Conservation (phyloP, 2,888 invertebrate genomes). For the Hipparchia sbordonii region DNA sequence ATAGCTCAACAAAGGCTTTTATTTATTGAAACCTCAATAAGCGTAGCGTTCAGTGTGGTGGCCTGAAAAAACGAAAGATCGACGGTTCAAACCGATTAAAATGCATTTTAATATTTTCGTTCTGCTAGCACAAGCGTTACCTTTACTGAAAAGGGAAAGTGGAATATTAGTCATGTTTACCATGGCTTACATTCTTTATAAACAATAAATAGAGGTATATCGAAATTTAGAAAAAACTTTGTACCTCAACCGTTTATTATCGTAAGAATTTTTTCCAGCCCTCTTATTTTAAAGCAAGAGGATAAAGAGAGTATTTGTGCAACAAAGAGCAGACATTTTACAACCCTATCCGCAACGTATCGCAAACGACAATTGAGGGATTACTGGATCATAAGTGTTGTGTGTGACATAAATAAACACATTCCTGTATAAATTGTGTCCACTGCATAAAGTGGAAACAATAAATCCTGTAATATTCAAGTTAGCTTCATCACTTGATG, state of each 20-base stretch:
- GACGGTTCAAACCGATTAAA: too few relatives aligned
- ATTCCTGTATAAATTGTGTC: slow-evolving; percentile 23
- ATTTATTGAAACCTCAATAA: too few relatives aligned
- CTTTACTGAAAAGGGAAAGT: too few relatives aligned
- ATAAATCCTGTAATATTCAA: slow-evolving; percentile 6
- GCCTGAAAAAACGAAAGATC: too few relatives aligned
- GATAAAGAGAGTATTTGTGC: background rate
- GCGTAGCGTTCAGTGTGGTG: too few relatives aligned
- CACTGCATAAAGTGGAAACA: slow-evolving; percentile 8
- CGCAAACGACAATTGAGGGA: slow-evolving; percentile 36
- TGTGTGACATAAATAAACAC: slow-evolving; percentile 31
- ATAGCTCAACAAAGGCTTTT: too few relatives aligned
- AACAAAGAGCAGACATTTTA: background rate
- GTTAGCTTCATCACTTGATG: slow-evolving; percentile 3
- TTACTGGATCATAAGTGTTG: slow-evolving; percentile 27
- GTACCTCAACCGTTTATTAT: background rate
- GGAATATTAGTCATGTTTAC: too few relatives aligned
- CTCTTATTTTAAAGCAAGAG: background rate
- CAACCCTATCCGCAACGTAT: slow-evolving; percentile 13
- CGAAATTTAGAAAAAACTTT: background rate
- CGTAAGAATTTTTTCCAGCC: background rate
- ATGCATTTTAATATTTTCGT: too few relatives aligned
- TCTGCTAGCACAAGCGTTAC: too few relatives aligned
- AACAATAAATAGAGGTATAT: background rate
- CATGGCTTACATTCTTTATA: too few relatives aligned